Evolutionary conservation across 2,888 invertebrate species (phyloP), one percentile per base, ranked within the genome.

Genomic region (Magallana nippona): DNA sequence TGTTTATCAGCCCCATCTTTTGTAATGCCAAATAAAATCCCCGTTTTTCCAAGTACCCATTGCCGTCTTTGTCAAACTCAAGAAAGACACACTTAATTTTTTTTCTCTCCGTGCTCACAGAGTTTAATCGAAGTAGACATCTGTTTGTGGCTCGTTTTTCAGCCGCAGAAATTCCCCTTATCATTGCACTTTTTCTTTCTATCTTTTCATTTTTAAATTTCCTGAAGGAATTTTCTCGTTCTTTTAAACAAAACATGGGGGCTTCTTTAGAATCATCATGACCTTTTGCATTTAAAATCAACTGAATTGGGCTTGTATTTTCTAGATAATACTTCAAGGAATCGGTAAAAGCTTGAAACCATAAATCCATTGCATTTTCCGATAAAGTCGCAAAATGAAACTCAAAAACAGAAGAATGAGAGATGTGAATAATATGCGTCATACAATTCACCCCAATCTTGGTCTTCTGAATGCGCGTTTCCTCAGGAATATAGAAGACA

Each of bases 51-150:
- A 89, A 81, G 11, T 79, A 58, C 2, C 89, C 89, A 63, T 88
- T 87, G 13, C 87, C 87, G 60, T 87, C 81, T 44, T 57, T 44
- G 57, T 89, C 89, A 19, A 88, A 78, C 78, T 85, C 84, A 78
- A 87, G 79, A 58, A 88, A 89, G 55, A 89, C 81, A 1, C 81
- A 83, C 78, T 87, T 86, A 22, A 89, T 83, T 71, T 85, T 89
- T 17, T 87, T 83, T 55, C 81, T 78, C 58, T 87, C 84, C 1
- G 58, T 58, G 8, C 80, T 56, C 1, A 55, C 55, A 15, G 56
- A 78, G 55, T 78, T 78, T 8, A 71, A 15, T 8, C 71, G 27
- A 27, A 27, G 71, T 27, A 71, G 32, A 15, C 71, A 13, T 13
- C 11, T 32, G 22, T 15, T 71, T 5, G 10, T 27, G 71, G 32